phyloP scores from a whole-genome alignment of 2,797 vertebrate species.

The Pteronotus mesoamericanus region DNA sequence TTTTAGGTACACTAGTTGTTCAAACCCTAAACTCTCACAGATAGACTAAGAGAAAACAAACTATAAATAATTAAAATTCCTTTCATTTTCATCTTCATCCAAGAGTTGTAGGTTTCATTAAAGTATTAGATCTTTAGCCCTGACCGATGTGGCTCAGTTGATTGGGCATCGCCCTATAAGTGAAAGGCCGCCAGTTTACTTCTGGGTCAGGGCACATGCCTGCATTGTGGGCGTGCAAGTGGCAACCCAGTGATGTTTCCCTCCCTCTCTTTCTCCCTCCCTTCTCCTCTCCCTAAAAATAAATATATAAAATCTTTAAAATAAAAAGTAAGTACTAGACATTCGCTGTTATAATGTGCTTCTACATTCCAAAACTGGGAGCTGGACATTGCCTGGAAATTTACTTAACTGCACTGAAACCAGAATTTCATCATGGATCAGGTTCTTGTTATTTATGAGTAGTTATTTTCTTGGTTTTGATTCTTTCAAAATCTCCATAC shows the following conservation, averaged over 20 bases:
- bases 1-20: slow-evolving; percentile 13
- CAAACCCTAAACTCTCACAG: slow-evolving; percentile 8
- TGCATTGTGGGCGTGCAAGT: background rate
- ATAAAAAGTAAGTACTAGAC: background rate
- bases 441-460: slow-evolving; percentile 46
- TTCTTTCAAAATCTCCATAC: slow-evolving; percentile 49
- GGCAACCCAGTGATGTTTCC: background rate
- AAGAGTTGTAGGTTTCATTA: background rate
- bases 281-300: background rate
- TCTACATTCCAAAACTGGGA: slow-evolving; percentile 38
- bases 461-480: slow-evolving; percentile 53
- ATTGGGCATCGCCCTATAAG: background rate
- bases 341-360: slow-evolving; percentile 31
- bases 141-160: background rate
- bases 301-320: background rate
- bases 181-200: background rate
- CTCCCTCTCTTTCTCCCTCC: background rate
- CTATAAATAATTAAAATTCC: slow-evolving; percentile 13
- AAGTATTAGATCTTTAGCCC: background rate
- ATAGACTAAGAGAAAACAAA: slow-evolving; percentile 19
- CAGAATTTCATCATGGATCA: slow-evolving; percentile 7
- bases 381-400: slow-evolving; percentile 14
- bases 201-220: background rate
- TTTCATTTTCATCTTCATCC: slow-evolving; percentile 15
- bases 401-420: slow-evolving; percentile 28